Percentiles rank a stretch among this genome's conserved stretches.
Conservation (phyloP, 2,888 invertebrate species). For the Bombylius major region DNA sequence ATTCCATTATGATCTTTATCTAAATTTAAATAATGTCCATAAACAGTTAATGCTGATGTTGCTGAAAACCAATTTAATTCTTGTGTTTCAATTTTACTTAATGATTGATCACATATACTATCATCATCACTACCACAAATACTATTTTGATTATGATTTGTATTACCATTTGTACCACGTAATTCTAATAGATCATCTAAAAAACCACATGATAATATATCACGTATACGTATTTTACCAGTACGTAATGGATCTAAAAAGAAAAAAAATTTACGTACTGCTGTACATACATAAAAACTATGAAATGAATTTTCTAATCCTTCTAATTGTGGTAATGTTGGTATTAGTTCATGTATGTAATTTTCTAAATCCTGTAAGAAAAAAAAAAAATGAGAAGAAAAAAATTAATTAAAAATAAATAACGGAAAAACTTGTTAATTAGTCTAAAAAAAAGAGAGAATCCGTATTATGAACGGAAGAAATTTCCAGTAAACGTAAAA, state of each 20-base stretch:
- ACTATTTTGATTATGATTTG: no score
- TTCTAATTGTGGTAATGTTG: constrained; percentile 79
- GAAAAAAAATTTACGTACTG: constrained; percentile 90
- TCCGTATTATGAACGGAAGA: not conserved
- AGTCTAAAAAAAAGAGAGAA: no score
- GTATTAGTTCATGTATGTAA: constrained; percentile 86
- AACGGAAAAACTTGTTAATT: constrained; percentile 5
- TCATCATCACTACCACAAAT: constrained; percentile 56
- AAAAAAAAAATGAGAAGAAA: constrained; percentile 9
- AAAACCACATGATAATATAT: constrained; percentile 83
- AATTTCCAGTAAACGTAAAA: not conserved
- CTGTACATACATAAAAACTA: constrained; percentile 92
- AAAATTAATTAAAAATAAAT: not conserved
- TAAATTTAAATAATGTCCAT: constrained; percentile 85
- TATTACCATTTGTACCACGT: constrained; percentile 28
- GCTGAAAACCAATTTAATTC: constrained; percentile 89
- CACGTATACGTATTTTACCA: constrained; percentile 78
- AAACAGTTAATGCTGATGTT: constrained; percentile 76
- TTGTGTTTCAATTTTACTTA: constrained; percentile 37
- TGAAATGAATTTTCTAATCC: constrained; percentile 87
- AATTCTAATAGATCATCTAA: constrained; percentile 83
- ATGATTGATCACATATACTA: constrained; percentile 52
- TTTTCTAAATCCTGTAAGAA: constrained; percentile 75
- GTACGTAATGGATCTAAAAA: constrained; percentile 83
- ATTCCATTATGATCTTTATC: constrained; percentile 93